These are phyloP conservation scores for Pelvicachromis taeniatus DNA, from an alignment of 2,113 vertebrate species.

Conservation along the genomic window DNA sequence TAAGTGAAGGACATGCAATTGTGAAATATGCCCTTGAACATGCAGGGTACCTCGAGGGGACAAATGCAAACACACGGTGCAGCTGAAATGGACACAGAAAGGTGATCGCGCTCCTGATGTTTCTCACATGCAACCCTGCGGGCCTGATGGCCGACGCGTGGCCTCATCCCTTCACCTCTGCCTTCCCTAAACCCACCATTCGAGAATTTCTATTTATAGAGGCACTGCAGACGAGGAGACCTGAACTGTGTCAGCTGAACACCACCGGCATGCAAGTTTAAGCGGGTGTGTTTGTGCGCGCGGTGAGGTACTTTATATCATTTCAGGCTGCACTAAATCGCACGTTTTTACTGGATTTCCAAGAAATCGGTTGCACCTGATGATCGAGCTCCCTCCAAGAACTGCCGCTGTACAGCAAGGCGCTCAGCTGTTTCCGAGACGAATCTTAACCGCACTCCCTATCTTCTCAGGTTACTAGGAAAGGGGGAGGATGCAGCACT, in stretches of 20 bases:
- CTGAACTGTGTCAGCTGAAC: conserved; percentile 2
- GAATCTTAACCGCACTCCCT: background rate
- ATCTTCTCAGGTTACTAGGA: conserved; percentile 37
- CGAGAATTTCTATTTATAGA: conserved; percentile 53
- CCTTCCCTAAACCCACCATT: conserved; percentile 25
- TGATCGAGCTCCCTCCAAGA: background rate
- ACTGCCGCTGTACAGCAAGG: background rate
- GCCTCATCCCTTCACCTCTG: conserved; percentile 32
- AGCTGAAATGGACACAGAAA: background rate
- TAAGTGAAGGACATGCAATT: conserved; percentile 32
- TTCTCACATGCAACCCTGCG: background rate
- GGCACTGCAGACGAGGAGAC: conserved; percentile 30
- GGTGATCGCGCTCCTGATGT: background rate
- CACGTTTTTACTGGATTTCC: background rate
- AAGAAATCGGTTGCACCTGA: background rate
- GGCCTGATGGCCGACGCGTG: background rate
- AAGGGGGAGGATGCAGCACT: conserved; percentile 27
- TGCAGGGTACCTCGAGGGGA: background rate
- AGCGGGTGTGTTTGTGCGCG: background rate
- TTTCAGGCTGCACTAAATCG: background rate
- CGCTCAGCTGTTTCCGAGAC: background rate
- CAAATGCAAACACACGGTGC: background rate
- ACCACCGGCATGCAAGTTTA: background rate
- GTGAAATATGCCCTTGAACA: conserved; percentile 28
- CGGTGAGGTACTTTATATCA: background rate